Percentiles rank a stretch among this genome's conserved stretches.
These are phyloP conservation scores for Nomia melanderi DNA, from an alignment of 1,140 invertebrate species.

Conservation along the genomic window DNA sequence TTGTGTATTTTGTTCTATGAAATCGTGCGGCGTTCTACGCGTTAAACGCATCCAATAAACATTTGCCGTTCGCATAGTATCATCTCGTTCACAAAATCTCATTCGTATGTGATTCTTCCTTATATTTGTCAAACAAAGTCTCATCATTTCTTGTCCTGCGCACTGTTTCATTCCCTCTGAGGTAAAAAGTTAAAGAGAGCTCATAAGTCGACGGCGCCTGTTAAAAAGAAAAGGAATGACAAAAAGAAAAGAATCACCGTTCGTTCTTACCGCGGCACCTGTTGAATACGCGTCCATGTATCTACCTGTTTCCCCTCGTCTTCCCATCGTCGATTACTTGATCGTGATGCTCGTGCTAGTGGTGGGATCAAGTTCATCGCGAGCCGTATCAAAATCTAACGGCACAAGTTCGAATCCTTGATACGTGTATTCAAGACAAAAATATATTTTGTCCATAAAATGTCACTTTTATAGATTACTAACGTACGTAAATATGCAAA, in stretches of 20 bases:
- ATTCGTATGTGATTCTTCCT: background rate
- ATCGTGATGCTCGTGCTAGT: too few relatives aligned
- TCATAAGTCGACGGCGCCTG: background rate
- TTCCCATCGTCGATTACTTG: constrained; percentile 49
- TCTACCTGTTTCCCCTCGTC: constrained; percentile 15
- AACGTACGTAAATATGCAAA: too few relatives aligned
- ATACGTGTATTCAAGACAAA: too few relatives aligned
- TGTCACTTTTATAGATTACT: too few relatives aligned
- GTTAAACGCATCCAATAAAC: too few relatives aligned
- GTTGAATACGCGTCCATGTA: constrained; percentile 54
- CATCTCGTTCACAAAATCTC: background rate
- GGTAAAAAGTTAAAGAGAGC: background rate
- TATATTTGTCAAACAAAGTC: constrained; percentile 62
- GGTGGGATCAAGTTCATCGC: background rate
- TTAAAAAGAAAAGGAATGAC: background rate
- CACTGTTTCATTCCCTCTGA: background rate
- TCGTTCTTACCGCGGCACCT: constrained; percentile 54
- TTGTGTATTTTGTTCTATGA: too few relatives aligned
- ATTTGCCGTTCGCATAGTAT: too few relatives aligned
- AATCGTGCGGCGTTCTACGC: too few relatives aligned
- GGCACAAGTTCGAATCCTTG: too few relatives aligned
- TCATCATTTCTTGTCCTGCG: constrained; percentile 32
- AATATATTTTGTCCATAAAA: too few relatives aligned
- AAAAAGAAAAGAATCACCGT: constrained; percentile 8
- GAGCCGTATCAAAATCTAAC: background rate